phyloP scores from a whole-genome alignment of 2,888 invertebrate genomes.

The Thecocarcelia acutangulata region DNA sequence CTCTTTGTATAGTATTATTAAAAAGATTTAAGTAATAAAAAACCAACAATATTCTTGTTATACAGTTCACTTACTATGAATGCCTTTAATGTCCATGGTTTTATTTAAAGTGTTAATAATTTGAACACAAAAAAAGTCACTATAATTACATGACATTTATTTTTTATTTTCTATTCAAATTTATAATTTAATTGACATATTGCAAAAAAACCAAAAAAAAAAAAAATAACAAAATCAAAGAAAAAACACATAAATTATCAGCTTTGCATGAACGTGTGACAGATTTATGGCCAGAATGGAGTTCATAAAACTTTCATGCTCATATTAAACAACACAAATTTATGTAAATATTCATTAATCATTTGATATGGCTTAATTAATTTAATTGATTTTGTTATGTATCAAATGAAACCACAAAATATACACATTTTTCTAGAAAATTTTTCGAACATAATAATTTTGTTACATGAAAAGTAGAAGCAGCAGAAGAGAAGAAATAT shows the following conservation, averaged over 20 bases:
- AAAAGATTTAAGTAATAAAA: no score
- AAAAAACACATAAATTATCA: slow-evolving; percentile 35
- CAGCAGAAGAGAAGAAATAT: no score
- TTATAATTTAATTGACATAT: slow-evolving; percentile 36
- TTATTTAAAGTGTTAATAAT: slow-evolving; percentile 11
- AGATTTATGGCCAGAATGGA: slow-evolving; percentile 10
- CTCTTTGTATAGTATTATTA: no score
- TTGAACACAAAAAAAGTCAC: slow-evolving; percentile 6
- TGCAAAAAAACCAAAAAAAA: neutral
- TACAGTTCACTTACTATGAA: neutral
- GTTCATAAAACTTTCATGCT: slow-evolving; percentile 10
- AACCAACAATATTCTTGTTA: no score
- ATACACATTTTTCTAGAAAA: neutral
- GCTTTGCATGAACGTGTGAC: slow-evolving; percentile 21
- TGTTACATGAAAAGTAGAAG: no score
- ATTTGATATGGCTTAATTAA: slow-evolving; percentile 63
- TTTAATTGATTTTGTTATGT: slow-evolving; percentile 61
- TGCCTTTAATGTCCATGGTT: neutral
- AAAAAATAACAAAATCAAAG: no score
- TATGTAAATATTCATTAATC: slow-evolving; percentile 62
- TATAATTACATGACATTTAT: slow-evolving; percentile 34
- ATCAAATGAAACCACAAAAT: slow-evolving; percentile 32
- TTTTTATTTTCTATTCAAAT: slow-evolving; percentile 13
- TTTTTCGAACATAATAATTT: neutral
- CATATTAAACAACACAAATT: slow-evolving; percentile 9